A percentile compares a stretch with the other conserved stretches of the same genome.
These are phyloP conservation scores for Subanguina moxae DNA, from an alignment of 1,140 invertebrate genomes.

Conservation along the genomic window DNA sequence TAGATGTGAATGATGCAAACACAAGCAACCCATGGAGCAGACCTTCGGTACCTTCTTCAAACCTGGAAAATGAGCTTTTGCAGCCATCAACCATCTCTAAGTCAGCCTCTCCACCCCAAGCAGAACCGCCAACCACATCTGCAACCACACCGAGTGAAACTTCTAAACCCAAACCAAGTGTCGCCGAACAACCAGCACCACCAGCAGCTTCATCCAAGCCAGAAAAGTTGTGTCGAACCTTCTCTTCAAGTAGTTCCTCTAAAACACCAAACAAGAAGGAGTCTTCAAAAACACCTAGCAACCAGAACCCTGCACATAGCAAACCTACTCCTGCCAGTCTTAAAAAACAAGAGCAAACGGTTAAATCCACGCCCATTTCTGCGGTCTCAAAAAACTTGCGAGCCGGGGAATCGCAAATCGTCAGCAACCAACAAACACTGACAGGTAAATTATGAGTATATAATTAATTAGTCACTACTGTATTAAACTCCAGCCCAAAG, in stretches of 20 bases:
- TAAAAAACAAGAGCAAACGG: neutral
- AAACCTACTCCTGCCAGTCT: neutral
- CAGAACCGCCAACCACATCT: neutral
- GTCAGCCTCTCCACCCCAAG: neutral
- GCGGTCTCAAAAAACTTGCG: slow-evolving; percentile 29
- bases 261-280: neutral
- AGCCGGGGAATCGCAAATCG: slow-evolving; percentile 3
- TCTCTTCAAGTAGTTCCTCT: too few species aligned
- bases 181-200: neutral
- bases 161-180: neutral
- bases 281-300: neutral
- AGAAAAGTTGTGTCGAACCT: too few species aligned
- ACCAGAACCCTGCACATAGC: neutral
- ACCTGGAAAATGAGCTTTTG: neutral
- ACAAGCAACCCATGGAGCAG: neutral
- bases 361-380: neutral
- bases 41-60: neutral
- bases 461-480: too few species aligned
- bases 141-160: neutral
- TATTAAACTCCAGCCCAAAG: too few species aligned
- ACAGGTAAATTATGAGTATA: too few species aligned
- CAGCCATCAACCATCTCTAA: neutral
- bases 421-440: slow-evolving; percentile 1
- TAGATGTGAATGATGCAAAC: too few species aligned
- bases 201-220: neutral